A percentile compares a stretch with the other conserved stretches of the same genome.
Evolutionary conservation across 2,888 invertebrate genomes (phyloP).

Genomic region (Amiota communis): DNA sequence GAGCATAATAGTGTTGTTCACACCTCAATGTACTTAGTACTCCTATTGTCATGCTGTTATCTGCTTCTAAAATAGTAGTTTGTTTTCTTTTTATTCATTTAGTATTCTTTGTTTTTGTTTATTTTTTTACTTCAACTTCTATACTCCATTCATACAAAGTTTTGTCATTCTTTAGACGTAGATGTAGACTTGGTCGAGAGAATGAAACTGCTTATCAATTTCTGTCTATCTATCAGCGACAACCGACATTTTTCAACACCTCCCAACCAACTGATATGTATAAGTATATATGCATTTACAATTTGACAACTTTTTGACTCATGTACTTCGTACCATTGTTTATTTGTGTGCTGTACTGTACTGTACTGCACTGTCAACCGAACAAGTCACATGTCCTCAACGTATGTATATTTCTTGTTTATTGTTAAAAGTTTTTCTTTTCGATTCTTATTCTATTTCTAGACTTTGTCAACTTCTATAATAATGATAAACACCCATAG

Average conservation of each 20-base stretch:
- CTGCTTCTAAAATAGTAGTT: too few relatives aligned
- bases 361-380: conserved; percentile 48
- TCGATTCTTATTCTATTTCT: too few relatives aligned
- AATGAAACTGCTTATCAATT: conserved; percentile 59
- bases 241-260: conserved; percentile 45
- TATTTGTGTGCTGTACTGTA: conserved; percentile 43
- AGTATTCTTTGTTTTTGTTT: too few relatives aligned
- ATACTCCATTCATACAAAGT: neutral
- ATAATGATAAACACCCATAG: too few relatives aligned
- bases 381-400: neutral
- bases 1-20: conserved; percentile 37
- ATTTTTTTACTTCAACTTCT: too few relatives aligned
- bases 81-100: too few relatives aligned
- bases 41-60: too few relatives aligned
- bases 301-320: conserved; percentile 60
- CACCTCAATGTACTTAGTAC: conserved; percentile 26
- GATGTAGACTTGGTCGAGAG: neutral
- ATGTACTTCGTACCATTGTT: conserved; percentile 50
- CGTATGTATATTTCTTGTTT: conserved; percentile 43
- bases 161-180: neutral
- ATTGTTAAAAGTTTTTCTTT: conserved; percentile 59
- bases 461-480: too few relatives aligned
- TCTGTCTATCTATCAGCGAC: conserved; percentile 56
- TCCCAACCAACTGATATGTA: conserved; percentile 20
- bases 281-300: neutral